A percentile compares a stretch with the other conserved stretches of the same genome.
Conservation (phyloP, 2,113 vertebrate genomes). For the Melozone crissalis region DNA sequence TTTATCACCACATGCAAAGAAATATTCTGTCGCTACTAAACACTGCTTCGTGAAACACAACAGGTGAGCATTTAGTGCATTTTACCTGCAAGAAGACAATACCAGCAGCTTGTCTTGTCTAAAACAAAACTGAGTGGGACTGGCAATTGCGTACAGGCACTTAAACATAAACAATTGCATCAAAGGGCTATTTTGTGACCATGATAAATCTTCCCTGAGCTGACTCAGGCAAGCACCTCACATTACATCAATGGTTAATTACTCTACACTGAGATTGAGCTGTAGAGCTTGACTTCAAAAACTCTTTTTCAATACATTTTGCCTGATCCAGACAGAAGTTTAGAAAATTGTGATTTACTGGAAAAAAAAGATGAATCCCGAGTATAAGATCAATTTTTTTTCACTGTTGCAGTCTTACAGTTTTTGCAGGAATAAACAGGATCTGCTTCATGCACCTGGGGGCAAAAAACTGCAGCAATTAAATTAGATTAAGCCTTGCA, state of each 20-base stretch:
- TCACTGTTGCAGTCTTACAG: neutral
- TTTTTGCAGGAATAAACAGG: neutral
- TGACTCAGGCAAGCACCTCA: neutral
- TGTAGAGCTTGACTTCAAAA: neutral
- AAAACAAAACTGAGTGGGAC: neutral
- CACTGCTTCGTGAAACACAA: neutral
- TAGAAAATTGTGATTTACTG: neutral
- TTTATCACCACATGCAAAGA: neutral
- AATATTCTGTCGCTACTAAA: neutral
- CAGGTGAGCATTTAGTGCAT: neutral
- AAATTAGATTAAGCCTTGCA: neutral
- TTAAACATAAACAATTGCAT: neutral
- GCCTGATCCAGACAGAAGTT: neutral
- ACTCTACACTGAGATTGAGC: neutral
- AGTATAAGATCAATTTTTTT: neutral
- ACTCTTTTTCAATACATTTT: neutral
- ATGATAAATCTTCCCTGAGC: neutral
- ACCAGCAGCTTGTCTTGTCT: neutral
- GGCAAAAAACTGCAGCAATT: neutral
- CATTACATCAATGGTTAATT: neutral
- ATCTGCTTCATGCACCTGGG: neutral
- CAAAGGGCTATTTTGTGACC: neutral
- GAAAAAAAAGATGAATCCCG: neutral
- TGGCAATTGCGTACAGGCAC: rapidly evolving
- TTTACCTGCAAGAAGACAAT: neutral